These are phyloP conservation scores for Eulemur rufifrons DNA, from an alignment of 2,113 vertebrate genomes.

Conservation along the genomic window DNA sequence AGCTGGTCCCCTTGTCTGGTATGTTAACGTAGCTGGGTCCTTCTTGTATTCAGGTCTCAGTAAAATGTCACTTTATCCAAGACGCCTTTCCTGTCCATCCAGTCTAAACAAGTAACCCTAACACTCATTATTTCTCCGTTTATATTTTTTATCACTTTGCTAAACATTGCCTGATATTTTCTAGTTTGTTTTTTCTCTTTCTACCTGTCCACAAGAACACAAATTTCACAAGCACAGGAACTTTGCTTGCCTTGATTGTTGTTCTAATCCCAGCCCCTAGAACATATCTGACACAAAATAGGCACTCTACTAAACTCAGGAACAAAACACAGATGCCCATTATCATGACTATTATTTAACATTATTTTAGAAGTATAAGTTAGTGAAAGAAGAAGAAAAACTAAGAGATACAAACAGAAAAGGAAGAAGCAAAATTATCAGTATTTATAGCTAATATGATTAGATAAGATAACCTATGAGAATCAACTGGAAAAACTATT, in stretches of 20 bases:
- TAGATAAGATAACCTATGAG: neutral
- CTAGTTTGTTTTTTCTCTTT: neutral
- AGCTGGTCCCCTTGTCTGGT: neutral
- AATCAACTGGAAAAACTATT: neutral
- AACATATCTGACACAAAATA: neutral
- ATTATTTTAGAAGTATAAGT: neutral
- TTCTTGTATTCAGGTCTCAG: neutral
- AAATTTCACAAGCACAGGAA: neutral
- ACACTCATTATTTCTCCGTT: neutral
- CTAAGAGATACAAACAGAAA: neutral
- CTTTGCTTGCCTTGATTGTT: neutral
- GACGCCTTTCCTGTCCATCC: neutral
- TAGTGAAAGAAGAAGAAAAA: neutral
- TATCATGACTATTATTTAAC: neutral
- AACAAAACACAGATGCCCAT: neutral
- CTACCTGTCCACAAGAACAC: neutral
- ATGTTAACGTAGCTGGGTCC: neutral
- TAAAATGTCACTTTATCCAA: conserved; percentile 23
- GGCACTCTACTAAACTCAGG: neutral
- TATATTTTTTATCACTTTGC: neutral
- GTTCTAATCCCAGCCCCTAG: neutral
- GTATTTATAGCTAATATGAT: neutral
- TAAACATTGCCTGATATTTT: conserved; percentile 8
- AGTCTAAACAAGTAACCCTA: neutral
- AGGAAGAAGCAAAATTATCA: neutral